Conservation (phyloP, 1,140 invertebrate species). For the Campoletis sonorensis region DNA sequence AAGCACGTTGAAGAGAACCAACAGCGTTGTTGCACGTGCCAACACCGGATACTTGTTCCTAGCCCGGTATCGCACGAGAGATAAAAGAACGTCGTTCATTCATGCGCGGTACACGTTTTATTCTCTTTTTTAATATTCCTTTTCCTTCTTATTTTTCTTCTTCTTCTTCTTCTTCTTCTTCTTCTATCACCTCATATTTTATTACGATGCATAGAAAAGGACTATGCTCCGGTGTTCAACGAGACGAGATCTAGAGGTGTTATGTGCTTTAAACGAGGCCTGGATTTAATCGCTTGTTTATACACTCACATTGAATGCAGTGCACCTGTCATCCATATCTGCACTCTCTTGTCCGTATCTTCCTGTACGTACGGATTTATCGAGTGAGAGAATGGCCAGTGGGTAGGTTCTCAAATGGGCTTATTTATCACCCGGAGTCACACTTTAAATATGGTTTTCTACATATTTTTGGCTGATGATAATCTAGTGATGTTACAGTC, state of each 20-base stretch:
- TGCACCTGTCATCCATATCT: not conserved
- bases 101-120: slow-evolving; percentile 8
- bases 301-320: not conserved
- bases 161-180: not conserved
- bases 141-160: not conserved
- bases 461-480: no score
- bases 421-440: no score
- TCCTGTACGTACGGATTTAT: not conserved
- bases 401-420: no score
- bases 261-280: not conserved
- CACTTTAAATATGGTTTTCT: no score
- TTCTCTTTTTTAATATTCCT: not conserved
- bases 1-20: not conserved
- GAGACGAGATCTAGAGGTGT: not conserved
- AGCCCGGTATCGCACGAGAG: slow-evolving; percentile 18
- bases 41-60: slow-evolving; percentile 23
- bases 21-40: slow-evolving; percentile 32
- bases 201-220: not conserved
- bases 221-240: not conserved
- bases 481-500: no score
- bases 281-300: slow-evolving; percentile 12
- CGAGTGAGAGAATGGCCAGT: no score
- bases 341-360: not conserved
- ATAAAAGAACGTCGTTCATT: slow-evolving; percentile 28
- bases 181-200: not conserved